Base-by-base conservation (phyloP, 2,888 invertebrate genomes). In the Megaustenia siamemsis region DNA sequence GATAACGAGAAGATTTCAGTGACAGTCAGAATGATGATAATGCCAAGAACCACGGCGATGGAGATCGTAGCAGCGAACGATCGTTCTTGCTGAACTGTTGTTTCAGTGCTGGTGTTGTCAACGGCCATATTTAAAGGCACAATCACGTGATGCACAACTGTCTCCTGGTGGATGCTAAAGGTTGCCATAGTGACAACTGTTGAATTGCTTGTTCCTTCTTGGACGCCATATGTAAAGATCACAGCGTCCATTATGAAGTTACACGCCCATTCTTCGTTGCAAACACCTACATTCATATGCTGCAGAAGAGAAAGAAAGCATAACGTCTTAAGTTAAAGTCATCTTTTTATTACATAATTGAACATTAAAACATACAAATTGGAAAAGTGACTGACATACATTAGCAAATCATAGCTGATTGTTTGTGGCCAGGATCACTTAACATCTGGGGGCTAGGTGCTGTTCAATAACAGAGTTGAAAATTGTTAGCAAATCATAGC, bases 1-100 rank as follows among this genome's bases (percentile, higher is more conserved):
- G 49, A 95, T 92, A n/a, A 95, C 95, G n/a, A 95, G 90, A n/a
- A 95, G 92, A 89, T 95, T 95, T 12, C 95, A 68, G 92, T 90
- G 49, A 95, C 93, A 15, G 95, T 95, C 82, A 94, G 90, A 53
- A 94, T 73, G 56, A 94, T 93, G 79, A 95, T 94, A 80, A 93
- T 86, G 5, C 92, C 92, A 60, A 95, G 90, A 45, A 93, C 89
- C 15, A 94, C 18, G 35, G 73, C 60, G n/a, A 80, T 32, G 49
- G 78, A 63, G 38, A 66, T 49, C 1, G 84, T 75, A 32, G 60
- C 56, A 24, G 28, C 49, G 68, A 24, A 73, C 10, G 84, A 73
- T 28, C 76, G 43, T 5, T 40, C 43, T 40, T n/a, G 38, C 3
- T 28, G 40, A 3, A 8, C 32, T 0, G 63, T 56, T 0, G 63